Percentiles rank a stretch among this genome's conserved stretches.
These are phyloP conservation scores for Harpagifer antarcticus DNA, from an alignment of 2,797 vertebrate species.

Conservation along the genomic window DNA sequence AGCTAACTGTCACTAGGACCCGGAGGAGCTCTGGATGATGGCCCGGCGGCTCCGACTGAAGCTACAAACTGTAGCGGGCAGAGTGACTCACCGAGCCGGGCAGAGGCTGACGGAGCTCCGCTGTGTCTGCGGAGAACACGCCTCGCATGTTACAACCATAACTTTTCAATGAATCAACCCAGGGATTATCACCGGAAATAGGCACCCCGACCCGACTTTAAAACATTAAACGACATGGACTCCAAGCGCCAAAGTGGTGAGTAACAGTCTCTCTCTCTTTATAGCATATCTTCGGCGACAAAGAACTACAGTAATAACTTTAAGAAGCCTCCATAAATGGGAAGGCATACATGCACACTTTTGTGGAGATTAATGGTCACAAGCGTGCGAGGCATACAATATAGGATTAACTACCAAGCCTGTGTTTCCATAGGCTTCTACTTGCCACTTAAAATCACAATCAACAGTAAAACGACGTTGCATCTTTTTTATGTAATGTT, in stretches of 20 bases:
- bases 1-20: conserved; percentile 66
- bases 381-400: not conserved
- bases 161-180: conserved; percentile 40
- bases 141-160: conserved; percentile 23
- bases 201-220: not conserved
- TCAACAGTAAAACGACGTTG: no score
- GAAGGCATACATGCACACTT: not conserved
- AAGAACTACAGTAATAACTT: conserved; percentile 16
- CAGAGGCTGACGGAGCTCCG: conserved; percentile 36
- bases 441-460: not conserved
- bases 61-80: conserved; percentile 41
- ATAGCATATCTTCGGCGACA: not conserved
- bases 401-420: no score
- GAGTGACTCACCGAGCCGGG: conserved; percentile 57
- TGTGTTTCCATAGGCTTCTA: no score
- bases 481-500: not conserved
- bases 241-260: conserved; percentile 72
- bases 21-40: conserved; percentile 11
- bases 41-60: conserved; percentile 34
- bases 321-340: not conserved
- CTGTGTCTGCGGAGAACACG: conserved; percentile 27
- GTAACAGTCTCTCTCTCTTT: conserved; percentile 28
- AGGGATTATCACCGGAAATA: conserved; percentile 41
- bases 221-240: conserved; percentile 56
- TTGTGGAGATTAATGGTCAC: not conserved